Evolutionary conservation across 2,888 invertebrate species (phyloP).

Genomic region (Bombyx huttoni): DNA sequence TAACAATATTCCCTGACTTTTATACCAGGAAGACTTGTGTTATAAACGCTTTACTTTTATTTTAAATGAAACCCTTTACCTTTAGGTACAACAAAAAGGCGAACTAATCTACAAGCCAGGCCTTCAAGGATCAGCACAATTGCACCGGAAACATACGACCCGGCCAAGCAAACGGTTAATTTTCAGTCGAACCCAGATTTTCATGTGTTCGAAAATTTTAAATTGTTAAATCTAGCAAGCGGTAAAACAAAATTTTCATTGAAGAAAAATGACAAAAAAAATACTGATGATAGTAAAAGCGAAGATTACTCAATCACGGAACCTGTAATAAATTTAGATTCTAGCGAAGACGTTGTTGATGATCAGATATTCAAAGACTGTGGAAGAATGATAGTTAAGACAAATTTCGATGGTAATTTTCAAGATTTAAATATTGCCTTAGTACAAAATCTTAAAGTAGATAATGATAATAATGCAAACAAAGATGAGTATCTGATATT

Average conservation of each 20-base stretch:
- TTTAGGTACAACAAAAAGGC: constrained; percentile 9
- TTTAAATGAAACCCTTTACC: background rate
- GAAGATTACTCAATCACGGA: constrained; percentile 18
- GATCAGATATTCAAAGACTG: constrained; percentile 34
- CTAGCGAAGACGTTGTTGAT: constrained; percentile 8
- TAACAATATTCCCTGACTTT: too few species aligned
- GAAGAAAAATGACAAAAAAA: background rate
- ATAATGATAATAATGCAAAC: too few species aligned
- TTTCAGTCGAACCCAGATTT: constrained; percentile 55
- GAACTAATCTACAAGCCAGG: constrained; percentile 13
- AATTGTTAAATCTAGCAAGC: constrained; percentile 42
- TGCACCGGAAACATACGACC: constrained; percentile 20
- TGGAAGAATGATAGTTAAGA: constrained; percentile 22
- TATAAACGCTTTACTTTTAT: too few species aligned
- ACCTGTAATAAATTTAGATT: constrained; percentile 3
- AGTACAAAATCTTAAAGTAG: too few species aligned
- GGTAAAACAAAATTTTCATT: constrained; percentile 13
- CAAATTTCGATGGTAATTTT: background rate
- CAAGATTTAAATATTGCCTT: too few species aligned
- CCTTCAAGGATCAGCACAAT: constrained; percentile 26
- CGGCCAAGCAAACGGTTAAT: constrained; percentile 39
- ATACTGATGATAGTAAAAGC: constrained; percentile 15
- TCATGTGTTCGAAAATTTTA: constrained; percentile 51
- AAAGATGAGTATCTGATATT: too few species aligned
- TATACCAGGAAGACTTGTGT: too few species aligned